These are phyloP conservation scores for Plebejus argus DNA, from an alignment of 2,888 invertebrate species.

Conservation along the genomic window DNA sequence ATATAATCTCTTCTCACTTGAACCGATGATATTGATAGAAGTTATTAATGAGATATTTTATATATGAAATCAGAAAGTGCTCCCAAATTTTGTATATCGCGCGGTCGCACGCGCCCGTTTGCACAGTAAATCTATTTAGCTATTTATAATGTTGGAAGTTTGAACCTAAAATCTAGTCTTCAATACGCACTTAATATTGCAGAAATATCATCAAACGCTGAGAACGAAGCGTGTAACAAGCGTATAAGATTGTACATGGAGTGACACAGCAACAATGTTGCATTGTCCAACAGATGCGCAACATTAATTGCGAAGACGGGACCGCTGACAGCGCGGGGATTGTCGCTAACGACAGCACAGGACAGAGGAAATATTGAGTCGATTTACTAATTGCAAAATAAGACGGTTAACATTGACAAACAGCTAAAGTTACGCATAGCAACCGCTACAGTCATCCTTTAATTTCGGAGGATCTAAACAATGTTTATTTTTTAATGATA, in stretches of 20 bases:
- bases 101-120: no score
- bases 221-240: not conserved
- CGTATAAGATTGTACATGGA: not conserved
- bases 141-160: no score
- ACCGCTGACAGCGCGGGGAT: not conserved
- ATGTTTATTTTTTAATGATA: no score
- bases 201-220: not conserved
- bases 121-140: no score
- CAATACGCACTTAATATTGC: no score
- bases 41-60: no score
- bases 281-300: constrained; percentile 3
- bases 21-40: no score
- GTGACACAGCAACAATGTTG: constrained; percentile 1
- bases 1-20: no score
- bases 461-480: not conserved
- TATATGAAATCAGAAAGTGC: no score
- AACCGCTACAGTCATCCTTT: not conserved
- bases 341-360: not conserved
- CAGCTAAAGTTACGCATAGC: not conserved
- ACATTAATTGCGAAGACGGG: not conserved
- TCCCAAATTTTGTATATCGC: no score
- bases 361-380: constrained; percentile 5
- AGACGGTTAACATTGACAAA: not conserved
- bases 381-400: constrained; percentile 15
- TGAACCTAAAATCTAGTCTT: no score